Evolutionary conservation across 1,140 invertebrate species (phyloP), one percentile per base, ranked within the genome.

Genomic region (Pseudomyrmex concolor): DNA sequence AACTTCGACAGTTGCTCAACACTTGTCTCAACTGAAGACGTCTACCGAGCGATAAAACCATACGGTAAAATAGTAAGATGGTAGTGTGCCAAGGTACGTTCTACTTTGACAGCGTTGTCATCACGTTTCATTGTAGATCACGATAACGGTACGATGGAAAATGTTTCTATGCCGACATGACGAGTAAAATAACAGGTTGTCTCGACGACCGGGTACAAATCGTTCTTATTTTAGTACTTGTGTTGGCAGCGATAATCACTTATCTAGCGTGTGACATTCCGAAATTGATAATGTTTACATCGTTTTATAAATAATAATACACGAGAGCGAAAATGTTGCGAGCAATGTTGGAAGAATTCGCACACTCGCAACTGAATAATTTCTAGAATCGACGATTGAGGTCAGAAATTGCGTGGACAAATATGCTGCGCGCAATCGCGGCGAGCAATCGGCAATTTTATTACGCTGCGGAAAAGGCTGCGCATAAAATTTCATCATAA

Each of bases 61-160:
- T 10, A 57, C 15, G 19, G 34, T 34, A 17, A 51, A 59, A 78
- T 13, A 45, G 54, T 7, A 34, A 59, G 19, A 48, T 17, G 19
- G 50, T 67, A 13, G 19, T 71, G 48, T 59, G 64, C 15, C 76
- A 60, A 71, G 22, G 51, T 83, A 74, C 59, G 71, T 72, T 73
- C 43, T 71, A 54, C 19, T 86, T 86, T 70, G 85, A 74, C 83
- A 67, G 60, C 82, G 67, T 86, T 67, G 63, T 51, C 59, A 68
- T 76, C 25, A 51, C 50, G 15, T 66, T 77, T 25, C 22, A 50
- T 19, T 62, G 55, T 66, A 55, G 71, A 45, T 59, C 60, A 17
- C 43, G 71, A 74, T 77, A 86, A 67, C 10, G 55, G 0, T 10
- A 43, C 48, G 17, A 57, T n/a, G 22, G 19, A 78, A 68, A 17